These are phyloP conservation scores for Cordylochernes scorpioides DNA, from an alignment of 2,888 invertebrate species.

Conservation along the genomic window DNA sequence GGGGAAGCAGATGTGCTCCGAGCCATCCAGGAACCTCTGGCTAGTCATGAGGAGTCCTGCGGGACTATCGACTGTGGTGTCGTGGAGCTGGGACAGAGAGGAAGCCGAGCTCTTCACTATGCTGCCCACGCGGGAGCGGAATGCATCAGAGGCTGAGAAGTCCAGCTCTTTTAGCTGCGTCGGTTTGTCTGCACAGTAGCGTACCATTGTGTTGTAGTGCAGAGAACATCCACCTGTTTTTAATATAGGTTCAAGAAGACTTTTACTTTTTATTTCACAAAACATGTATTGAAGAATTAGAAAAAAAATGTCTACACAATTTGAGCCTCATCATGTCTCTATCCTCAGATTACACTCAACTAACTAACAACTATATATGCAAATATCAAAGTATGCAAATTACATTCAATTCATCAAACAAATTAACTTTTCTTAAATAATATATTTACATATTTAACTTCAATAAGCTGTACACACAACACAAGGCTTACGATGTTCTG, in stretches of 20 bases:
- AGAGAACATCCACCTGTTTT: too few relatives aligned
- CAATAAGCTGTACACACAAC: neutral
- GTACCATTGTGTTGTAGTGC: too few relatives aligned
- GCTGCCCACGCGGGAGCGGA: slow-evolving; percentile 33
- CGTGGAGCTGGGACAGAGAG: slow-evolving; percentile 15
- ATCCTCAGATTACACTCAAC: too few relatives aligned
- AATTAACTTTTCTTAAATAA: neutral
- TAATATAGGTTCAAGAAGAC: neutral
- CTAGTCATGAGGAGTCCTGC: slow-evolving; percentile 31
- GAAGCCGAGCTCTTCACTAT: slow-evolving; percentile 32
- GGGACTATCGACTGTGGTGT: slow-evolving; percentile 23
- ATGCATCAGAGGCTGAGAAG: slow-evolving; percentile 30
- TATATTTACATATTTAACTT: neutral
- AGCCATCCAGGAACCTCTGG: slow-evolving; percentile 3
- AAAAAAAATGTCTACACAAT: too few relatives aligned
- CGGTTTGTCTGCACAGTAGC: too few relatives aligned
- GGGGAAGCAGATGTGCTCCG: neutral
- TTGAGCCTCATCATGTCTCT: too few relatives aligned
- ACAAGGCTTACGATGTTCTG: neutral
- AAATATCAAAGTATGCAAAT: too few relatives aligned
- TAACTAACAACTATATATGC: too few relatives aligned
- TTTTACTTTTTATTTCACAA: neutral
- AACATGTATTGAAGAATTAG: too few relatives aligned
- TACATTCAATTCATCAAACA: neutral
- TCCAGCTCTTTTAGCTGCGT: too few relatives aligned